phyloP scores from a whole-genome alignment of 2,113 vertebrate genomes.

The Epinephelus moara region DNA sequence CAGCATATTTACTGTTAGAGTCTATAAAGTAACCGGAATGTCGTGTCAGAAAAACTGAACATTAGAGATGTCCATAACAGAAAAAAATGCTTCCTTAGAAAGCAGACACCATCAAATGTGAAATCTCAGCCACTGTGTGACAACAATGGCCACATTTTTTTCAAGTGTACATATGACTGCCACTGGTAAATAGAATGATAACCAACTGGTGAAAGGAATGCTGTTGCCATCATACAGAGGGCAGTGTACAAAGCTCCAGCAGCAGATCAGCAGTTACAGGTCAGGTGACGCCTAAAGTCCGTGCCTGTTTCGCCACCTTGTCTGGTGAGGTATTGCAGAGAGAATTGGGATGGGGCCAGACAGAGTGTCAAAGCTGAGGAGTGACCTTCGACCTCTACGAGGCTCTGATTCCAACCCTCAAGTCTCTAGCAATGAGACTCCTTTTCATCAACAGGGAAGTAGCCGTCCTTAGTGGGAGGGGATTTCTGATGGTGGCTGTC shows the following conservation, averaged over 20 bases:
- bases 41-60: slow-evolving; percentile 52
- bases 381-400: slow-evolving; percentile 35
- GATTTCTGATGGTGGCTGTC: slow-evolving; percentile 69
- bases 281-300: slow-evolving; percentile 36
- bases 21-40: slow-evolving; percentile 34
- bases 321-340: slow-evolving; percentile 67
- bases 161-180: slow-evolving; percentile 51
- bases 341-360: slow-evolving; percentile 16
- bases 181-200: slow-evolving; percentile 43
- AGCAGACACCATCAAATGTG: slow-evolving; percentile 75
- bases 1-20: slow-evolving; percentile 39
- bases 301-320: slow-evolving; percentile 25
- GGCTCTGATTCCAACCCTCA: slow-evolving; percentile 14
- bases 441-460: slow-evolving; percentile 79
- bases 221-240: slow-evolving; percentile 26
- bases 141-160: slow-evolving; percentile 47
- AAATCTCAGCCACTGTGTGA: slow-evolving; percentile 59
- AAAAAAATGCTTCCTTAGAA: slow-evolving; percentile 81
- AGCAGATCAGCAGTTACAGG: slow-evolving; percentile 38
- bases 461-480: slow-evolving; percentile 73
- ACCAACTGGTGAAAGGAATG: slow-evolving; percentile 27
- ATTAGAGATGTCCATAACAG: slow-evolving; percentile 70
- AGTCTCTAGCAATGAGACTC: slow-evolving; percentile 82
- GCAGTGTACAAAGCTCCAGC: slow-evolving; percentile 34
- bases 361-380: slow-evolving; percentile 38